phyloP scores from a whole-genome alignment of 2,888 invertebrate genomes.

The Romanomermis culicivorax region DNA sequence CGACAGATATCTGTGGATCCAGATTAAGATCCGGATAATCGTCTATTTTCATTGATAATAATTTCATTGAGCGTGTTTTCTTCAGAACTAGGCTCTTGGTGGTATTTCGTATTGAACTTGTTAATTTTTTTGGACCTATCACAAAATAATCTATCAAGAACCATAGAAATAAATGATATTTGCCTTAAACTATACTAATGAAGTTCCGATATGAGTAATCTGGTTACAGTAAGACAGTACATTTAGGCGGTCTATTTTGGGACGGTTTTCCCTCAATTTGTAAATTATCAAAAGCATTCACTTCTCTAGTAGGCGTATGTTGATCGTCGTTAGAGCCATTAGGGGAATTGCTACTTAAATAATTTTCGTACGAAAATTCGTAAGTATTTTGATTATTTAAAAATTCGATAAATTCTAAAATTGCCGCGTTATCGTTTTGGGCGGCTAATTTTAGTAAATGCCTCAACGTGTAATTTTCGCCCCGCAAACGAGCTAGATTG shows the following conservation, averaged over 20 bases:
- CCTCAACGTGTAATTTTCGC: slow-evolving; percentile 9
- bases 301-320: not conserved
- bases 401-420: not conserved
- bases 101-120: too few relatives aligned
- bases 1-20: too few relatives aligned
- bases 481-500: slow-evolving; percentile 8
- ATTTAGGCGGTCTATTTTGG: slow-evolving; percentile 51
- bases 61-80: too few relatives aligned
- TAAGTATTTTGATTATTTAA: not conserved
- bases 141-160: too few relatives aligned
- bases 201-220: too few relatives aligned
- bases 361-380: not conserved
- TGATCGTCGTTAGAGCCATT: not conserved
- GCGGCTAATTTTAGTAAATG: slow-evolving; percentile 8
- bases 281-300: not conserved
- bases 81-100: too few relatives aligned
- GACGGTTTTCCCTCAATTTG: slow-evolving; percentile 40
- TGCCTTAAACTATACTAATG: too few relatives aligned
- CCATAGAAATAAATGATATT: too few relatives aligned
- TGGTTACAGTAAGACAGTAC: too few relatives aligned
- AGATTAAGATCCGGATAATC: too few relatives aligned
- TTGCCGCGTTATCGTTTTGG: slow-evolving; percentile 12
- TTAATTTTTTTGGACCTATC: too few relatives aligned
- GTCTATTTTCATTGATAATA: too few relatives aligned
- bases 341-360: not conserved